Evolutionary conservation across 2,888 invertebrate genomes (phyloP), one percentile per base, ranked within the genome.

Genomic region (Micoletzkya japonica): DNA sequence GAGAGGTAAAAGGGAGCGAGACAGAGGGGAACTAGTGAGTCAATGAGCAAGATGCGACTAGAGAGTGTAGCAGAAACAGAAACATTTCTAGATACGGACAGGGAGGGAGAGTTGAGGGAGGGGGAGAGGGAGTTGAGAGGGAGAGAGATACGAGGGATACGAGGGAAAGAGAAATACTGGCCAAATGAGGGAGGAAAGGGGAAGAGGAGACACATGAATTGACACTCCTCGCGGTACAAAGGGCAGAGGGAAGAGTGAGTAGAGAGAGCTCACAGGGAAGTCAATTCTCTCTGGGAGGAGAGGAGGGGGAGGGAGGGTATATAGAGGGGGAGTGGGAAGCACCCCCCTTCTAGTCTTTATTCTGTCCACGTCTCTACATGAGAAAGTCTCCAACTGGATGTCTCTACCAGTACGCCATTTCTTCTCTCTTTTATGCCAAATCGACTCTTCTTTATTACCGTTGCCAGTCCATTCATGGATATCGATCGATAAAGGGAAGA

Each of bases 141-240:
- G 44, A 20, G 44, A 44, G 44, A 44, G 44, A 44, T 10, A 44
- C 20, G 44, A 44, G 44, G 44, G 44, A 44, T 10, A 44, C 44
- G 44, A 44, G 44, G 44, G 44, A 44, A 20, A 44, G 44, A 44
- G 44, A 44, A 20, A 44, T 17, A 39, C 39, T 39, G 39, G 17
- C 10, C 17, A 17, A 39, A 39, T 32, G 57, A 57, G 57, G 34
- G 58, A 56, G 30, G 30, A 37, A 30, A 36, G 26, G 37, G 37
- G 57, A 58, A n/a, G 1, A 36, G 7, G 4, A 34, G 37, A 36
- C 4, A 20, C 58, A 58, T 58, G 37, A 58, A 34, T 58, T 34
- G 58, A 58, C 58, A 58, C 36, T 58, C 36, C 36, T 39, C 26
- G 37, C 37, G 36, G 58, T 37, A 37, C 36, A n/a, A n/a, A n/a